A percentile compares a stretch with the other conserved stretches of the same genome.
These are phyloP conservation scores for Platichthys stellatus DNA, from an alignment of 2,113 vertebrate genomes.

Conservation along the genomic window DNA sequence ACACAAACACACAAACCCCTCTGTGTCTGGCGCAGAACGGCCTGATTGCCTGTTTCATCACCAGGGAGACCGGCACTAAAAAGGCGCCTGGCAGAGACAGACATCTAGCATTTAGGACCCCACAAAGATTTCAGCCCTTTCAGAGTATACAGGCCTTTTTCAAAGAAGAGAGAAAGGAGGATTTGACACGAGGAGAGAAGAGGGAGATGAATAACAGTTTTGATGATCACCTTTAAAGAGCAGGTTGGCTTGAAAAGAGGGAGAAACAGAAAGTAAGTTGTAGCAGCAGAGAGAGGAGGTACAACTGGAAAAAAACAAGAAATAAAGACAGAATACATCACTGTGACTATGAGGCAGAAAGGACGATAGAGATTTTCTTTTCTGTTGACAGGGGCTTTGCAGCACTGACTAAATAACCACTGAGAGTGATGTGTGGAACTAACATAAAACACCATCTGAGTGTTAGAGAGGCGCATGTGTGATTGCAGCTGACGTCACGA, in stretches of 20 bases:
- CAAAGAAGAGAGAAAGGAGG: constrained; percentile 35
- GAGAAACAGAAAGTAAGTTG: no score
- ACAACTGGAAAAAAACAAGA: constrained; percentile 1
- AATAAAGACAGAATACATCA: background rate
- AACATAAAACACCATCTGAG: constrained; percentile 64
- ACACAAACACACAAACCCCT: constrained; percentile 63
- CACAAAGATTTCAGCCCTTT: constrained; percentile 63
- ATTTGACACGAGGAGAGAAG: constrained; percentile 34
- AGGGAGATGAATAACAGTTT: constrained; percentile 37
- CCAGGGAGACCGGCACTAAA: constrained; percentile 80
- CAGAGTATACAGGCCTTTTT: constrained; percentile 61
- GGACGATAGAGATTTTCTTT: constrained; percentile 2
- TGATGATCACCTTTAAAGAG: constrained; percentile 17
- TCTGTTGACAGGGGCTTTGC: constrained; percentile 25
- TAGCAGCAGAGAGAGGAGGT: background rate
- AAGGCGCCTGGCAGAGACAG: constrained; percentile 75
- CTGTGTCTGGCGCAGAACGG: constrained; percentile 76
- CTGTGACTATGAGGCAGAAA: constrained; percentile 1
- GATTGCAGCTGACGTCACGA: constrained; percentile 66
- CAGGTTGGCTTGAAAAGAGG: background rate
- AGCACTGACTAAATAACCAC: constrained; percentile 45
- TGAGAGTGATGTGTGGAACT: constrained; percentile 43
- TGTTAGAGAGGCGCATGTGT: constrained; percentile 66
- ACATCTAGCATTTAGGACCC: constrained; percentile 73
- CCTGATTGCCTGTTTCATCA: constrained; percentile 73